Evolutionary conservation across 2,113 vertebrate genomes (phyloP).

Genomic region (Strix aluco): DNA sequence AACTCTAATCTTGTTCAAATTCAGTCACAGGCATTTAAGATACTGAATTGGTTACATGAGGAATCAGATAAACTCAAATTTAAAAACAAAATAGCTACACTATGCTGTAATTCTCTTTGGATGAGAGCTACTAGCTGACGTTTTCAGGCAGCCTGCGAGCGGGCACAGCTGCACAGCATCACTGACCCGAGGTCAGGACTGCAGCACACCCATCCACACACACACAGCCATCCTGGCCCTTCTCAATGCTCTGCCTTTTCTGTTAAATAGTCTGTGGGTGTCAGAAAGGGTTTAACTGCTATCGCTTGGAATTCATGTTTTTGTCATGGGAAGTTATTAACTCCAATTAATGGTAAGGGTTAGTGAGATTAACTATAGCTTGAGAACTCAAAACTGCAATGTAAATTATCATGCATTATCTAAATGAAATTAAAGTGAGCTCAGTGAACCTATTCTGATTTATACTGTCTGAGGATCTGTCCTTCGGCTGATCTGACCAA

Average conservation of each 20-base stretch:
- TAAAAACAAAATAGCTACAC: constrained; percentile 49
- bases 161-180: background rate
- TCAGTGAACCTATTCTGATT: background rate
- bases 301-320: background rate
- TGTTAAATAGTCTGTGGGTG: background rate
- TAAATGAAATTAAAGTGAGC: background rate
- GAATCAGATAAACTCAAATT: background rate
- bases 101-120: constrained; percentile 42
- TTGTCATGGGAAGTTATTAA: background rate
- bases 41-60: background rate
- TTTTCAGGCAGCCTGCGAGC: background rate
- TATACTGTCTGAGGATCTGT: background rate
- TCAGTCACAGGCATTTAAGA: background rate
- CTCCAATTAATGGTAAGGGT: background rate
- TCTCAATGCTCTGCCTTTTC: rapidly evolving
- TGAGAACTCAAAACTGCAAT: background rate
- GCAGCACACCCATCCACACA: background rate
- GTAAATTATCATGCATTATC: background rate
- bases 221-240: background rate
- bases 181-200: background rate
- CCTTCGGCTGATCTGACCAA: background rate
- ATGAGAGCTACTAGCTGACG: background rate
- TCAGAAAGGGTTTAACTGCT: background rate
- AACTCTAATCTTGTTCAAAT: background rate
- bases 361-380: background rate